phyloP scores from a whole-genome alignment of 1,140 invertebrate species.

The Aphaenogaster floridana region DNA sequence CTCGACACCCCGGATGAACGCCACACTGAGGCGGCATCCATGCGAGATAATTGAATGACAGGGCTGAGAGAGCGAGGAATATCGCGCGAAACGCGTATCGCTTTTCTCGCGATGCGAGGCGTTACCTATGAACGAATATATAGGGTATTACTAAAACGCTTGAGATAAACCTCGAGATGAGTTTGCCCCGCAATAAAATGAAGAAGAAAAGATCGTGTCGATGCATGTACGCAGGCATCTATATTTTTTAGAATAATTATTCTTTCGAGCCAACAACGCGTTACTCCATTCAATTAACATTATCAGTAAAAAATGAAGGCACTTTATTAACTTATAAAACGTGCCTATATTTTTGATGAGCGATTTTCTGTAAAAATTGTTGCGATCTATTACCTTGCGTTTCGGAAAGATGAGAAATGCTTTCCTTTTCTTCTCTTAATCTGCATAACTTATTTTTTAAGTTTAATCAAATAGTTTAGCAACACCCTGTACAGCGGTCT shows the following conservation, averaged over 20 bases:
- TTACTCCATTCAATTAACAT: not conserved
- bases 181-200: not conserved
- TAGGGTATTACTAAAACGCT: conserved; percentile 49
- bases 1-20: conserved; percentile 56
- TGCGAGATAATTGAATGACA: conserved; percentile 64
- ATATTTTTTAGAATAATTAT: not conserved
- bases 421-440: not conserved
- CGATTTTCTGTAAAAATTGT: not conserved
- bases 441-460: not conserved
- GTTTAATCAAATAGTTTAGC: not conserved
- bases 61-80: conserved; percentile 60
- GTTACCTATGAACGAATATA: conserved; percentile 39
- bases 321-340: not conserved
- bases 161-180: conserved; percentile 40
- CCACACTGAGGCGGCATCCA: conserved; percentile 56
- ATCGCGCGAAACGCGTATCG: conserved; percentile 54
- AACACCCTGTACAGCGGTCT: not conserved
- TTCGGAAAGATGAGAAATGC: not conserved
- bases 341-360: not conserved
- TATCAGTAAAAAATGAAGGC: not conserved
- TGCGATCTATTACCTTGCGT: not conserved
- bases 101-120: conserved; percentile 48
- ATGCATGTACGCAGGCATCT: not conserved
- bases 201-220: not conserved
- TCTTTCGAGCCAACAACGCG: not conserved